Evolutionary conservation across 2,113 vertebrate species (phyloP).

Genomic region (Oreotrochilus melanogaster): DNA sequence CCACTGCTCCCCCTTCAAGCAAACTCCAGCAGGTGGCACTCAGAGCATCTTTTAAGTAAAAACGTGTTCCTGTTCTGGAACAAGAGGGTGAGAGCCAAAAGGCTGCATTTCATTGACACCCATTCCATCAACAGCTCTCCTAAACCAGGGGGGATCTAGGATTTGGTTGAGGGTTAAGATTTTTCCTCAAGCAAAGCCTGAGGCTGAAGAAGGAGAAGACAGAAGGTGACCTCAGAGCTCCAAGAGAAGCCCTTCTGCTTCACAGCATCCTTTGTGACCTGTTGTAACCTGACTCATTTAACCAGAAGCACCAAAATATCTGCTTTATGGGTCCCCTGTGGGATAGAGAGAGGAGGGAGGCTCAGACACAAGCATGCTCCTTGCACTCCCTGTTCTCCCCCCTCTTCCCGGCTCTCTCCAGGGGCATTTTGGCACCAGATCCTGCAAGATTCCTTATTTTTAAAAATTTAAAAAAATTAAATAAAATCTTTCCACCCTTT

Average conservation of each 20-base stretch:
- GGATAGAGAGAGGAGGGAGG: not conserved
- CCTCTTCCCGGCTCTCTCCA: not conserved
- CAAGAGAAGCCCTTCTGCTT: not conserved
- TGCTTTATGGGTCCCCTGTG: not conserved
- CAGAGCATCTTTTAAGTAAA: not conserved
- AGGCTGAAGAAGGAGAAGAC: not conserved
- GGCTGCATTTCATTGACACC: not conserved
- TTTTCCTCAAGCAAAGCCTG: not conserved
- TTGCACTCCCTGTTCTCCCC: accelerated
- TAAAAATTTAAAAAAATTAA: not conserved
- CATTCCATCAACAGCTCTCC: not conserved
- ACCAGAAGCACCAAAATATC: not conserved
- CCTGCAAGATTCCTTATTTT: not conserved
- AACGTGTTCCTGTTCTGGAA: not conserved
- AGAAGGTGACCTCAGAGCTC: not conserved
- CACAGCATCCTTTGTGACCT: not conserved
- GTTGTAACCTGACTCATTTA: accelerated
- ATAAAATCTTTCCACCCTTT: not conserved
- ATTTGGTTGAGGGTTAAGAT: not conserved
- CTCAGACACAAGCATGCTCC: not conserved
- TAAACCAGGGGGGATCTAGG: not conserved
- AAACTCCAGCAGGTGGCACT: slow-evolving; percentile 68
- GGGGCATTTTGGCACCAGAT: not conserved
- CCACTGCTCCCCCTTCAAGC: not conserved
- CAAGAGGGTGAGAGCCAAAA: not conserved